These are phyloP conservation scores for Podargus strigoides DNA, from an alignment of 2,797 vertebrate genomes.

Conservation along the genomic window DNA sequence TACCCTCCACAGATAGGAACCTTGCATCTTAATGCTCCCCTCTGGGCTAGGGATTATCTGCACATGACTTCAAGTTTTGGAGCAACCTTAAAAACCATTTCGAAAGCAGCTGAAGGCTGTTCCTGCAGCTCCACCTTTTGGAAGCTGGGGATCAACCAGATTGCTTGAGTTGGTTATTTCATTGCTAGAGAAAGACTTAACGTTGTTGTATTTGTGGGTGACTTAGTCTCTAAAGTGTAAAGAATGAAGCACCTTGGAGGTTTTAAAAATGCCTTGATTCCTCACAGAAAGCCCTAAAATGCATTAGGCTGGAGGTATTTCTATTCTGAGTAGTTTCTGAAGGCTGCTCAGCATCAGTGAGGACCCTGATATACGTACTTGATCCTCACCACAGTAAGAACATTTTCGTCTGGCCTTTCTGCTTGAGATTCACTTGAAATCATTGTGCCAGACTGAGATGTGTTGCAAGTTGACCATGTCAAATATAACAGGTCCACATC, in stretches of 20 bases:
- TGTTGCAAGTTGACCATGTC: neutral
- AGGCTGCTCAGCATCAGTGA: neutral
- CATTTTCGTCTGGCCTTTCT: neutral
- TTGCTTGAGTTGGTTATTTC: neutral
- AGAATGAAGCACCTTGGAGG: neutral
- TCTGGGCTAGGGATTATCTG: neutral
- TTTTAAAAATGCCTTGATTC: neutral
- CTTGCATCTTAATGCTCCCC: neutral
- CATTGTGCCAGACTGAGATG: neutral
- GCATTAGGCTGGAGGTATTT: neutral
- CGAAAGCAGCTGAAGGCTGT: neutral
- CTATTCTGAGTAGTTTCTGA: neutral
- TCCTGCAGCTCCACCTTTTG: constrained; percentile 54
- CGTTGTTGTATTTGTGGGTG: neutral
- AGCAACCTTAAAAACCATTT: neutral
- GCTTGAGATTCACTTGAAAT: neutral
- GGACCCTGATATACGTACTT: neutral
- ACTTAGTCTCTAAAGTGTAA: neutral
- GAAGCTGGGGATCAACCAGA: neutral
- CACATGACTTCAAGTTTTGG: neutral
- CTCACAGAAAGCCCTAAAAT: neutral
- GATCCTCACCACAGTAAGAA: neutral
- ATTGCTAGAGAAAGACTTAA: neutral
- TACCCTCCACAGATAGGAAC: neutral
- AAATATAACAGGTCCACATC: neutral